These are phyloP conservation scores for Thunnus maccoyii DNA, from an alignment of 2,113 vertebrate genomes.

Conservation along the genomic window DNA sequence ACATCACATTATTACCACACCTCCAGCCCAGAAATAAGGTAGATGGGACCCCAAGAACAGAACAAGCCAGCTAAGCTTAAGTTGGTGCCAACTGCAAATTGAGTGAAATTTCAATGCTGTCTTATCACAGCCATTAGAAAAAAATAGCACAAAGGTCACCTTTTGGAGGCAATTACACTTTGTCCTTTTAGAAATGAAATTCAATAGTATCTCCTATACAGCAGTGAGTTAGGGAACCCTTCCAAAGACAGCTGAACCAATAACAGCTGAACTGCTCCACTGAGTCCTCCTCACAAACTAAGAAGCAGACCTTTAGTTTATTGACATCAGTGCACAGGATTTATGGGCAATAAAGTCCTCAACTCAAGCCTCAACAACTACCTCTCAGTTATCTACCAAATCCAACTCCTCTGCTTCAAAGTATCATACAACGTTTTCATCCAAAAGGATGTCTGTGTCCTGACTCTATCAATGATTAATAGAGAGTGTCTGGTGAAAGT, in stretches of 20 bases:
- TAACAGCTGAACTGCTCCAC: conserved; percentile 29
- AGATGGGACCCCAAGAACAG: too few relatives aligned
- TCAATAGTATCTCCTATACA: neutral
- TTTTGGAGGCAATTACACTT: neutral
- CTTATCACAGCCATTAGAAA: neutral
- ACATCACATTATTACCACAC: too few relatives aligned
- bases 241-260: conserved; percentile 37
- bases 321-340: neutral
- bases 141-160: conserved; percentile 6
- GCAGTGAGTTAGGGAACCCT: neutral
- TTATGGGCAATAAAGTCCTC: neutral
- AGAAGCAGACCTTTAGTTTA: neutral
- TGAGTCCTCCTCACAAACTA: neutral
- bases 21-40: too few relatives aligned
- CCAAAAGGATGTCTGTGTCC: neutral
- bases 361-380: neutral
- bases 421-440: neutral
- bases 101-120: too few relatives aligned
- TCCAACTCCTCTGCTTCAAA: too few relatives aligned
- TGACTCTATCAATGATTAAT: neutral
- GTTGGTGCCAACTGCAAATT: too few relatives aligned
- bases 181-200: neutral
- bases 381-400: neutral
- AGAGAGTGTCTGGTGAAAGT: neutral
- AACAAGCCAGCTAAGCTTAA: too few relatives aligned